phyloP scores from a whole-genome alignment of 2,888 invertebrate genomes.

The Leucophora obtusa region DNA sequence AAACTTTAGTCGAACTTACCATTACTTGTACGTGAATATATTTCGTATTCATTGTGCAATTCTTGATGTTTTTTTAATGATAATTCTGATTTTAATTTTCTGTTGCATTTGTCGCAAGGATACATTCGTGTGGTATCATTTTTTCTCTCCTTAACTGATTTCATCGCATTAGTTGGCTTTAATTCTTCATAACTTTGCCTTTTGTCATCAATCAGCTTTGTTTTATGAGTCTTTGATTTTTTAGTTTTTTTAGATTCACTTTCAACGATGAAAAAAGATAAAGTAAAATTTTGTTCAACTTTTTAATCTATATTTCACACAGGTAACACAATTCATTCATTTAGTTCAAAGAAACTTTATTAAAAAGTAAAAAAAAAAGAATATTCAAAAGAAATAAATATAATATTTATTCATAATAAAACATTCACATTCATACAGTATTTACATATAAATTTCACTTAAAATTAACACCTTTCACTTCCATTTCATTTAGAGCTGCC shows the following conservation, averaged over 20 bases:
- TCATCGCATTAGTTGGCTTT: conserved; percentile 13
- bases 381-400: too few relatives aligned
- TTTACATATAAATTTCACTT: conserved; percentile 26
- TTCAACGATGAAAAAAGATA: conserved; percentile 1
- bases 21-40: conserved; percentile 12
- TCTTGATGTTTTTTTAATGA: conserved; percentile 48
- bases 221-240: background rate
- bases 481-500: conserved; percentile 48
- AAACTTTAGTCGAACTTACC: conserved; percentile 2
- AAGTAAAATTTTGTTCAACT: background rate
- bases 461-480: conserved; percentile 50
- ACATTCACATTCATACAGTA: too few relatives aligned
- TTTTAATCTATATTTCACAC: background rate
- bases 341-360: too few relatives aligned
- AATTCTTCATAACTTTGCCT: background rate
- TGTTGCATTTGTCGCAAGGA: conserved; percentile 46
- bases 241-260: background rate
- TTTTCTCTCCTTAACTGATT: background rate
- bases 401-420: too few relatives aligned
- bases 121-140: conserved; percentile 4
- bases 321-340: background rate
- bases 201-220: background rate
- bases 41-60: conserved; percentile 36
- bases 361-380: too few relatives aligned
- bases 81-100: conserved; percentile 32